phyloP scores from a whole-genome alignment of 1,140 invertebrate species.

The Drosophila bipectinata region DNA sequence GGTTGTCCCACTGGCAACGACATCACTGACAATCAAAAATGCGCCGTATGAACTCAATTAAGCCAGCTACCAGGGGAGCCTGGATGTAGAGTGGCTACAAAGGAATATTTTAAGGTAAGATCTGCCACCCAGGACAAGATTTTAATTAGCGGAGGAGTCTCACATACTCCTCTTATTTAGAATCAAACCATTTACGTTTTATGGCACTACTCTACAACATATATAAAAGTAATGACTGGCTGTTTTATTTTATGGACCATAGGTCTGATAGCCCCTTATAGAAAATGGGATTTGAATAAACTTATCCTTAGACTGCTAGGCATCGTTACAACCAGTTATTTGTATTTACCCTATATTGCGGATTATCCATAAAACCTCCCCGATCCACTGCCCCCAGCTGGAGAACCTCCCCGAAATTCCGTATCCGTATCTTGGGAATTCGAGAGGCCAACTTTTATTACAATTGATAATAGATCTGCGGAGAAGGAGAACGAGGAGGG shows the following conservation, averaged over 20 bases:
- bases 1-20: constrained; percentile 12
- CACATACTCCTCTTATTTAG: too few species aligned
- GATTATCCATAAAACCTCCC: constrained; percentile 32
- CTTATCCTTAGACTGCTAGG: constrained; percentile 10
- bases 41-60: constrained; percentile 77
- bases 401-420: constrained; percentile 24
- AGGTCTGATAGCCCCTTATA: neutral
- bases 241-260: neutral
- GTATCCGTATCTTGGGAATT: neutral
- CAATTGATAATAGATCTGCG: constrained; percentile 70
- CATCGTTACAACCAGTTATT: constrained; percentile 31
- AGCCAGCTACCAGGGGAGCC: constrained; percentile 30
- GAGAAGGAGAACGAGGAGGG: neutral
- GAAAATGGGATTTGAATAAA: constrained; percentile 11
- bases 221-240: neutral
- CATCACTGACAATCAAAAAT: constrained; percentile 66
- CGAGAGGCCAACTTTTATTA: constrained; percentile 57
- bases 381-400: constrained; percentile 11
- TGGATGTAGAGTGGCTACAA: neutral
- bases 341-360: constrained; percentile 16
- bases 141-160: neutral
- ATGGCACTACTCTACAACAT: neutral
- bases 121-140: neutral
- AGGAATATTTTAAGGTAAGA: neutral
- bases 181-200: neutral